These are phyloP conservation scores for Sula dactylatra DNA, from an alignment of 2,113 vertebrate species.

Conservation along the genomic window DNA sequence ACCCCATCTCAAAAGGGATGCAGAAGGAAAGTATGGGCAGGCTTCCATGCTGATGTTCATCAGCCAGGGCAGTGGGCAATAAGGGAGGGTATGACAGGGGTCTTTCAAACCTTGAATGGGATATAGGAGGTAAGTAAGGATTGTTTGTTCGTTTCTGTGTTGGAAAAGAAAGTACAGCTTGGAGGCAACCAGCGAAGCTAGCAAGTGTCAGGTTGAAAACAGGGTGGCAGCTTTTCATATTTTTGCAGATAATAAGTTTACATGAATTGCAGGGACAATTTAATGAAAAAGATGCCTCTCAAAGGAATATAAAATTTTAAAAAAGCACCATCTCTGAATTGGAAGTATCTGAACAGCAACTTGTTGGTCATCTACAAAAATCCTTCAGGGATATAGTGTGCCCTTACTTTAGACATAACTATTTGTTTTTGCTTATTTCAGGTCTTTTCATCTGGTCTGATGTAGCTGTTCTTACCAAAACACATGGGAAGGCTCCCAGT, in stretches of 20 bases:
- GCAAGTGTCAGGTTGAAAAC: not conserved
- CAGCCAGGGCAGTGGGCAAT: not conserved
- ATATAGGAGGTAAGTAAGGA: not conserved
- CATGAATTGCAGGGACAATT: not conserved
- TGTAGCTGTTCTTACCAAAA: not conserved
- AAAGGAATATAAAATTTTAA: not conserved
- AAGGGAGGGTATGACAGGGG: not conserved
- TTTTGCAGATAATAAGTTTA: not conserved
- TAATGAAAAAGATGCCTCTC: not conserved
- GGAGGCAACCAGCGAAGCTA: not conserved
- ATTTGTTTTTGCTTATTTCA: not conserved
- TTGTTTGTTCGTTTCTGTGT: not conserved
- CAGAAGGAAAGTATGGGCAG: not conserved
- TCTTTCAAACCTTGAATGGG: not conserved
- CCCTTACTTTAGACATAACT: not conserved
- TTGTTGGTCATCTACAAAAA: not conserved
- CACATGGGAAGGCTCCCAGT: not conserved
- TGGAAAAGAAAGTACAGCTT: not conserved
- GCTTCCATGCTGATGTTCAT: fast-evolving
- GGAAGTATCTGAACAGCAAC: not conserved
- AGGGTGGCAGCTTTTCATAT: not conserved
- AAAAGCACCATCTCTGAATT: not conserved
- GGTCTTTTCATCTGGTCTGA: not conserved
- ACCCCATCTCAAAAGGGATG: not conserved
- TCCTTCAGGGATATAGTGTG: not conserved